These are phyloP conservation scores for Ornithoptera alexandrae DNA, from an alignment of 2,888 invertebrate species.

Conservation along the genomic window DNA sequence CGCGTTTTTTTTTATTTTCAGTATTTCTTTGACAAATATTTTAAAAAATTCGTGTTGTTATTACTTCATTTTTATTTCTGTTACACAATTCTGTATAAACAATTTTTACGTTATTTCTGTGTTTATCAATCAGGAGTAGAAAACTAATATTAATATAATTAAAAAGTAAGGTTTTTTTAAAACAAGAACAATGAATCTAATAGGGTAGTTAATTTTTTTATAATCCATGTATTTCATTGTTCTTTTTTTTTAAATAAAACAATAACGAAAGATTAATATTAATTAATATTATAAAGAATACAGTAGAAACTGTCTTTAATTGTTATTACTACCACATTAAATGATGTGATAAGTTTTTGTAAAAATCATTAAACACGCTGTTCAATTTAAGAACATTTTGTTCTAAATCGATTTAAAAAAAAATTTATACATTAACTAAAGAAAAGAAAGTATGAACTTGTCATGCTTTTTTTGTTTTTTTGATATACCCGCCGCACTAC, in stretches of 20 bases:
- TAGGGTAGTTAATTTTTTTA: background rate
- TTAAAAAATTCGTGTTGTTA: background rate
- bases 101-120: background rate
- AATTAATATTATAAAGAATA: background rate
- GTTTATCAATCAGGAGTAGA: background rate
- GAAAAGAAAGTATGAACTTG: too few species aligned
- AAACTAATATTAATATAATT: background rate
- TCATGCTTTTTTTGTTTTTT: too few species aligned
- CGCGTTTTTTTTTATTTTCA: background rate
- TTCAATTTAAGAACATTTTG: too few species aligned
- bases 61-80: too few species aligned
- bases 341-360: too few species aligned
- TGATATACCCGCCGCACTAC: too few species aligned
- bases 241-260: background rate
- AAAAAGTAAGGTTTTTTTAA: background rate
- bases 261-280: background rate
- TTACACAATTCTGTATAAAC: too few species aligned
- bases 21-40: background rate
- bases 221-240: background rate
- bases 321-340: too few species aligned
- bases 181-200: background rate
- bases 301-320: too few species aligned
- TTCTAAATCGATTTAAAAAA: background rate
- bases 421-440: too few species aligned
- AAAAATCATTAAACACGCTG: too few species aligned